These are phyloP conservation scores for Xiphophorus maculatus DNA, from an alignment of 2,113 vertebrate genomes.

Conservation along the genomic window DNA sequence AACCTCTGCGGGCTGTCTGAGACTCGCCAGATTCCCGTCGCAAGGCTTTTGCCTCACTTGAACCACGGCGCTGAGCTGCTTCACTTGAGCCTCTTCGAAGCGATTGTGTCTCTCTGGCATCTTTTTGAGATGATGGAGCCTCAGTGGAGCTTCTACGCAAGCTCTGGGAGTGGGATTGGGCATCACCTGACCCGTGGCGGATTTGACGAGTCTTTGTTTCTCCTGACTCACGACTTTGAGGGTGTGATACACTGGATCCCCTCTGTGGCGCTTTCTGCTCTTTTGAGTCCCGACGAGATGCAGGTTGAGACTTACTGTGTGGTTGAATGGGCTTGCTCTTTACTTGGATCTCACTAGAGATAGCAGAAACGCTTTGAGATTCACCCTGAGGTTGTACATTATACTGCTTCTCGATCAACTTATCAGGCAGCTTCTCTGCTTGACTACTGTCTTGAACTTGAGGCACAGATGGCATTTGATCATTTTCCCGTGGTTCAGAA, in stretches of 20 bases:
- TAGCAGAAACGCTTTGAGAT: constrained; percentile 23
- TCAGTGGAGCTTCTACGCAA: constrained; percentile 60
- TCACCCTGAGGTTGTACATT: constrained; percentile 39
- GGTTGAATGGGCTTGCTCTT: constrained; percentile 57
- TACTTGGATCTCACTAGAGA: constrained; percentile 37
- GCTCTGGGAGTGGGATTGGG: constrained; percentile 57
- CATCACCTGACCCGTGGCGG: constrained; percentile 54
- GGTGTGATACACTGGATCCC: constrained; percentile 42
- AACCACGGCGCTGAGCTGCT: constrained; percentile 53
- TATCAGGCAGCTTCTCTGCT: constrained; percentile 23
- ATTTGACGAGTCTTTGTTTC: constrained; percentile 40
- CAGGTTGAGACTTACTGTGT: constrained; percentile 41
- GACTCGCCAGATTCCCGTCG: constrained; percentile 48
- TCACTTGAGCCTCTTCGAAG: constrained; percentile 64
- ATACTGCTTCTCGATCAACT: constrained; percentile 25
- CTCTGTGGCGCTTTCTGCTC: constrained; percentile 57
- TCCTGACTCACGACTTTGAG: constrained; percentile 34
- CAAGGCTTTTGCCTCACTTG: constrained; percentile 52
- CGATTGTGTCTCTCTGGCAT: constrained; percentile 42
- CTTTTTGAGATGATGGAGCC: constrained; percentile 45
- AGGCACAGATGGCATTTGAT: constrained; percentile 23
- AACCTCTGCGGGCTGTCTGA: constrained; percentile 60
- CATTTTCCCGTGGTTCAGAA: constrained; percentile 40
- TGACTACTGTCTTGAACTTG: constrained; percentile 23
- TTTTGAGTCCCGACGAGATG: constrained; percentile 51